phyloP scores from a whole-genome alignment of 2,113 vertebrate species.

The Centropristis striata region DNA sequence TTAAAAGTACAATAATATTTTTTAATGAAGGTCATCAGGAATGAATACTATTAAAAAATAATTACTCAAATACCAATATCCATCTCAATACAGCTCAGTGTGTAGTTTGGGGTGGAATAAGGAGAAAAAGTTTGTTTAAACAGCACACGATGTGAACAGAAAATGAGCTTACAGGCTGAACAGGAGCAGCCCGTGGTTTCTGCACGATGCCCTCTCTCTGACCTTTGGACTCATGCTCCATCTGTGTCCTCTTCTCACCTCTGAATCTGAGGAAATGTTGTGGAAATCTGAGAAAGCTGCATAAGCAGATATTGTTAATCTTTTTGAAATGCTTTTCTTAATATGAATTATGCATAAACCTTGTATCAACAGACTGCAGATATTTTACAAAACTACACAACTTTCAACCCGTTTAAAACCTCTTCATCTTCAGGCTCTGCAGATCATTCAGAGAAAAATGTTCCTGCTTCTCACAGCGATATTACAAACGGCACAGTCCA shows the following conservation, averaged over 20 bases:
- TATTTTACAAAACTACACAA: not conserved
- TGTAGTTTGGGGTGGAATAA: conserved; percentile 6
- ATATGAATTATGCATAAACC: conserved; percentile 47
- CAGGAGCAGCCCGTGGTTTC: conserved; percentile 4
- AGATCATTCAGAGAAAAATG: conserved; percentile 13
- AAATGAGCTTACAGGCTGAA: conserved; percentile 6
- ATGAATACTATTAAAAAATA: not conserved
- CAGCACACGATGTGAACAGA: conserved; percentile 13
- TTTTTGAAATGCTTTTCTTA: not conserved
- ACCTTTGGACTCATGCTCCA: conserved; percentile 18
- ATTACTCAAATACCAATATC: not conserved
- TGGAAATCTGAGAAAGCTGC: conserved; percentile 8
- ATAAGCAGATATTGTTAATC: not conserved
- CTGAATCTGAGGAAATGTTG: conserved; percentile 7
- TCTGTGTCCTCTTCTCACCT: conserved; percentile 13
- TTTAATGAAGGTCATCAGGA: not conserved
- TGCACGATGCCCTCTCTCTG: conserved; percentile 20
- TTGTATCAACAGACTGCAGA: not conserved
- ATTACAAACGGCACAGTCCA: conserved; percentile 33
- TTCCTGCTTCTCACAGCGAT: not conserved
- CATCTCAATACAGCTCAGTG: not conserved
- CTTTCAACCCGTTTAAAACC: conserved; percentile 3
- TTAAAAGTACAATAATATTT: not conserved
- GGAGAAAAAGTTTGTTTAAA: conserved; percentile 26
- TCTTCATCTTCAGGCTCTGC: conserved; percentile 5